Conservation (phyloP, 2,888 invertebrate genomes). For the Spilosoma lubricipeda region DNA sequence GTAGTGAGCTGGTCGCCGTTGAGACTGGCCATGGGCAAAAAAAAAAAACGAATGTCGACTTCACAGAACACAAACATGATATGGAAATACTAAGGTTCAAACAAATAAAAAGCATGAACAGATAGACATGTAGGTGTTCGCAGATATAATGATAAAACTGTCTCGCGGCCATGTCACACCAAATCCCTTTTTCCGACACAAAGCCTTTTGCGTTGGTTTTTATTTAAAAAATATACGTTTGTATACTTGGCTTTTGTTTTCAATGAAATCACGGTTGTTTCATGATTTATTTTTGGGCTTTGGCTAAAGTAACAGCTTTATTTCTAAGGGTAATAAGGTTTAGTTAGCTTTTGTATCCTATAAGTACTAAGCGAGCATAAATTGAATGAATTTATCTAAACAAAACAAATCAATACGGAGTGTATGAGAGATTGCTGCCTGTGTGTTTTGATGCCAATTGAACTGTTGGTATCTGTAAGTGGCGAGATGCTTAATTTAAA, state of each 20-base stretch:
- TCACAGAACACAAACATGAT: not conserved
- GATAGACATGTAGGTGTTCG: constrained; percentile 48
- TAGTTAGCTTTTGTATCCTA: not conserved
- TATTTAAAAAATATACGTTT: constrained; percentile 61
- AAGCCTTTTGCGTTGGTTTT: constrained; percentile 66
- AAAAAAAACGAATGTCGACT: not conserved
- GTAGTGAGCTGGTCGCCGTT: too few relatives aligned
- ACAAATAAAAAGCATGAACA: constrained; percentile 36
- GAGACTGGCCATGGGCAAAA: too few relatives aligned
- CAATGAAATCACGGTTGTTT: constrained; percentile 46
- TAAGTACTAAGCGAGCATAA: not conserved
- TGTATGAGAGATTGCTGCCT: not conserved
- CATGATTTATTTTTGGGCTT: constrained; percentile 29
- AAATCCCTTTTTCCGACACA: constrained; percentile 70
- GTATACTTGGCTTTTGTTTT: constrained; percentile 45
- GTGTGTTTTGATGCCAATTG: too few relatives aligned
- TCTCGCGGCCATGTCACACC: constrained; percentile 66
- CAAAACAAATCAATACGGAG: too few relatives aligned
- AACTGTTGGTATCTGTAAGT: too few relatives aligned
- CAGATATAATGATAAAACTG: constrained; percentile 70
- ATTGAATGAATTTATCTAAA: not conserved
- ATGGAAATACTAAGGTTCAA: constrained; percentile 8
- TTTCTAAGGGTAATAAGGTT: not conserved
- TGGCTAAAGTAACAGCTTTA: constrained; percentile 7
- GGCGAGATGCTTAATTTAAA: too few relatives aligned